Evolutionary conservation across 2,797 vertebrate species (phyloP).

Genomic region (Acestrorhynchus altus): DNA sequence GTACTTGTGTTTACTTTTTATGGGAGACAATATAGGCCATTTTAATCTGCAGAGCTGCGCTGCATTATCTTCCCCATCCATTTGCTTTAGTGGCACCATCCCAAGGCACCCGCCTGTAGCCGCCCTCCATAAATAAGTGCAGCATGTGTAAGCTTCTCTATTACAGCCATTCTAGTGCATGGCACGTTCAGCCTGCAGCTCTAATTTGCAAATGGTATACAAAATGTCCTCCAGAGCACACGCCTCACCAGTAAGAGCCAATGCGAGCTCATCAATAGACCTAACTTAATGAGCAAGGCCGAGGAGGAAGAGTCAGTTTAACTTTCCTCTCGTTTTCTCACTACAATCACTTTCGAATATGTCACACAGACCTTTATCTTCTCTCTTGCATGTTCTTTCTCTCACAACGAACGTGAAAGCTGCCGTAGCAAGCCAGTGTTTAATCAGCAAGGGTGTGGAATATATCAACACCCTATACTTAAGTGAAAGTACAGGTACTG

Average conservation of each 20-base stretch:
- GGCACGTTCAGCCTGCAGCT: slow-evolving; percentile 8
- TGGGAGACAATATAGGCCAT: slow-evolving; percentile 7
- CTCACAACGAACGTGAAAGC: neutral
- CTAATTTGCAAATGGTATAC: slow-evolving; percentile 44
- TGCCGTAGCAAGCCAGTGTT: neutral
- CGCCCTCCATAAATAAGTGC: neutral
- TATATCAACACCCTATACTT: neutral
- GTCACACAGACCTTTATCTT: neutral
- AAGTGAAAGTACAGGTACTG: neutral
- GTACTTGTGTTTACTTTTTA: slow-evolving; percentile 11
- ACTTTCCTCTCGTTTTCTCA: slow-evolving; percentile 11
- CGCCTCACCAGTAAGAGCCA: neutral
- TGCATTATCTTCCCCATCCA: slow-evolving; percentile 22
- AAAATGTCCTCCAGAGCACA: slow-evolving; percentile 41
- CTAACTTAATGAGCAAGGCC: slow-evolving; percentile 32
- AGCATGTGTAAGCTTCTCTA: neutral
- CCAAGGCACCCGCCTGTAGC: slow-evolving; percentile 5
- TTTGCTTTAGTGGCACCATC: slow-evolving; percentile 25
- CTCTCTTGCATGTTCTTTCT: slow-evolving; percentile 19
- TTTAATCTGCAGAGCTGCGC: slow-evolving; percentile 27
- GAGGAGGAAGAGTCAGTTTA: slow-evolving; percentile 3
- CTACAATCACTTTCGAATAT: slow-evolving; percentile 10
- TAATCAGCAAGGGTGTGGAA: neutral
- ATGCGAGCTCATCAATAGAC: slow-evolving; percentile 25
- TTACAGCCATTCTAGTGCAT: neutral